Percentiles rank a stretch among this genome's conserved stretches.
phyloP scores from a whole-genome alignment of 2,888 invertebrate species.

The Conus canariensis region DNA sequence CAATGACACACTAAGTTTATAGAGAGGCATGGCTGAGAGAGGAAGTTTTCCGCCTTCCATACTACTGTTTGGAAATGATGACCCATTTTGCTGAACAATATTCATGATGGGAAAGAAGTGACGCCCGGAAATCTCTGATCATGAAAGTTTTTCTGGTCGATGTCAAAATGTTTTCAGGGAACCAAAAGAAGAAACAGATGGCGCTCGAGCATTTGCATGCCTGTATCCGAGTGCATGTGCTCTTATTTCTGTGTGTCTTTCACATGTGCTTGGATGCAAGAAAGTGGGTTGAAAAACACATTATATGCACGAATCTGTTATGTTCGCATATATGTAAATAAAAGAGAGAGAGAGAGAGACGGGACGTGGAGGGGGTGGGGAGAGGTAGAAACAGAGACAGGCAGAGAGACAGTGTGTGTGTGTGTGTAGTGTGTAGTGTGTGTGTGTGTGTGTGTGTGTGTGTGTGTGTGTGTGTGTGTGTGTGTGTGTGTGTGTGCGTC shows the following conservation, averaged over 20 bases:
- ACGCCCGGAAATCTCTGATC: no score
- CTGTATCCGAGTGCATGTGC: slow-evolving; percentile 7
- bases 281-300: neutral
- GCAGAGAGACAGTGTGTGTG: neutral
- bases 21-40: neutral
- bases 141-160: no score
- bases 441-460: neutral
- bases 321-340: no score
- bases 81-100: no score
- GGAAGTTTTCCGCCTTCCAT: neutral
- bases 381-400: no score
- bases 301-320: no score
- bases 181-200: no score
- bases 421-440: neutral
- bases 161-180: rapidly evolving
- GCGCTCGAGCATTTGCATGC: neutral
- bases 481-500: neutral
- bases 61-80: no score
- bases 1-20: neutral
- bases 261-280: slow-evolving; percentile 8
- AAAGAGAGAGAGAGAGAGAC: neutral
- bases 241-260: neutral
- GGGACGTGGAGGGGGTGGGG: no score
- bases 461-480: neutral
- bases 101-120: no score